A percentile compares a stretch with the other conserved stretches of the same genome.
Evolutionary conservation across 2,888 invertebrate species (phyloP).

Genomic region (Schizotus pectinicornis): DNA sequence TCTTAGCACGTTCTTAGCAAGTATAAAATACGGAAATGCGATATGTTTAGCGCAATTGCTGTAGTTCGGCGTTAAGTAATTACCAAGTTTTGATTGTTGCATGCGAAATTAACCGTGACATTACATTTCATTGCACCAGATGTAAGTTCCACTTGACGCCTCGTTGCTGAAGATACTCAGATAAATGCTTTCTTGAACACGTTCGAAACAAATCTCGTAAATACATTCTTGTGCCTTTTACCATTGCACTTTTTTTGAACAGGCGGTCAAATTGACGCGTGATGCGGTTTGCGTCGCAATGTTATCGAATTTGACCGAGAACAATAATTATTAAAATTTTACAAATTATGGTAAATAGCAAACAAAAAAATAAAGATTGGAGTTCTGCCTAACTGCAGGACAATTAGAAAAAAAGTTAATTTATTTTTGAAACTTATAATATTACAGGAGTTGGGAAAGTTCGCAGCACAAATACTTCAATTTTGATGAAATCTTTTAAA

Average conservation of each 20-base stretch:
- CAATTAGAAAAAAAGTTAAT: too few relatives aligned
- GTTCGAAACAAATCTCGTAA: neutral
- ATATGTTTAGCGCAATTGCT: constrained; percentile 9
- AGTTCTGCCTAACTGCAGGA: too few relatives aligned
- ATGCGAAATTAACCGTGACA: constrained; percentile 25
- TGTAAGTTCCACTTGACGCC: constrained; percentile 18
- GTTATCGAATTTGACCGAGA: too few relatives aligned
- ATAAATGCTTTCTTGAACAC: constrained; percentile 11
- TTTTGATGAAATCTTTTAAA: too few relatives aligned
- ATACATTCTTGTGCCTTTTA: constrained; percentile 13
- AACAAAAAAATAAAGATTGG: too few relatives aligned
- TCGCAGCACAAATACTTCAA: too few relatives aligned
- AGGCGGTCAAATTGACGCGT: too few relatives aligned
- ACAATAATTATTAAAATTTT: too few relatives aligned
- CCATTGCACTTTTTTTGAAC: neutral
- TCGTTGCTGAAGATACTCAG: constrained; percentile 3
- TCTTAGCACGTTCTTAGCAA: constrained; percentile 1
- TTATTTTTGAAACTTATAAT: too few relatives aligned
- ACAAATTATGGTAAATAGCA: too few relatives aligned
- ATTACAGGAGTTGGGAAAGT: too few relatives aligned
- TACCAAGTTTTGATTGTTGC: constrained; percentile 26
- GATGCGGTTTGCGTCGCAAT: too few relatives aligned
- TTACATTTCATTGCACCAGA: constrained; percentile 20
- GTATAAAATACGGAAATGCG: constrained; percentile 11
- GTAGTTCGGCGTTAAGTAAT: constrained; percentile 16